Percentiles rank a stretch among this genome's conserved stretches.
phyloP scores from a whole-genome alignment of 2,797 vertebrate species.

The Prunella strophiata region DNA sequence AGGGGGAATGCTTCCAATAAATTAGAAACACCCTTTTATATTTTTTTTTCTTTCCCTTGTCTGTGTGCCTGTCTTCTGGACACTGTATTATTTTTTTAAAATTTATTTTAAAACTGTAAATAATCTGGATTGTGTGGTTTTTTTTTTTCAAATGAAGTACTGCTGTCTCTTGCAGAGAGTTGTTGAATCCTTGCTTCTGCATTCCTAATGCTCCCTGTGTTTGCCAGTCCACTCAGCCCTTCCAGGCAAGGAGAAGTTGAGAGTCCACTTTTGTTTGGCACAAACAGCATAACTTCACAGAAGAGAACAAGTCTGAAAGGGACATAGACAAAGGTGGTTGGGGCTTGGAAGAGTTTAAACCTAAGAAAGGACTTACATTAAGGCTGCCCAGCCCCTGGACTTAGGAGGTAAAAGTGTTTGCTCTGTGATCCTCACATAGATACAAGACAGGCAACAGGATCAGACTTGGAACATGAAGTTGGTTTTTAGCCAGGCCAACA shows the following conservation, averaged over 20 bases:
- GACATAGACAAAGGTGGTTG: neutral
- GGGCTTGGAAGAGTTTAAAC: neutral
- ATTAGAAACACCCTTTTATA: neutral
- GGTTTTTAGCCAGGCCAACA: neutral
- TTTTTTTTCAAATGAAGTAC: neutral
- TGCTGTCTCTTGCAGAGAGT: neutral
- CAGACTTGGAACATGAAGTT: neutral
- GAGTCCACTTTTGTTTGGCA: neutral
- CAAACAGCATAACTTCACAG: neutral
- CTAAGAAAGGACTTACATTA: neutral
- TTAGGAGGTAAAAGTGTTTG: neutral
- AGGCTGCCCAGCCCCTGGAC: neutral
- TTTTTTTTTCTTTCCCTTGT: fast-evolving
- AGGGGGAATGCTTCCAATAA: neutral
- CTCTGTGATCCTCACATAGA: neutral
- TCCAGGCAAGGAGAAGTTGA: neutral
- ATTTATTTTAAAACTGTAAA: neutral
- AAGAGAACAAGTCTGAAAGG: neutral
- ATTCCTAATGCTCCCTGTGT: neutral
- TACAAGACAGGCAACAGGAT: neutral
- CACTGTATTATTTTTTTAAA: neutral
- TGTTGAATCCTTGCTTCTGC: neutral
- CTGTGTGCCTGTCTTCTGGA: neutral
- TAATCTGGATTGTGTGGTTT: neutral
- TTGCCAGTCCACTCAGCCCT: neutral